These are phyloP conservation scores for Lepilemur septentrionalis DNA, from an alignment of 2,797 vertebrate genomes.

Conservation along the genomic window DNA sequence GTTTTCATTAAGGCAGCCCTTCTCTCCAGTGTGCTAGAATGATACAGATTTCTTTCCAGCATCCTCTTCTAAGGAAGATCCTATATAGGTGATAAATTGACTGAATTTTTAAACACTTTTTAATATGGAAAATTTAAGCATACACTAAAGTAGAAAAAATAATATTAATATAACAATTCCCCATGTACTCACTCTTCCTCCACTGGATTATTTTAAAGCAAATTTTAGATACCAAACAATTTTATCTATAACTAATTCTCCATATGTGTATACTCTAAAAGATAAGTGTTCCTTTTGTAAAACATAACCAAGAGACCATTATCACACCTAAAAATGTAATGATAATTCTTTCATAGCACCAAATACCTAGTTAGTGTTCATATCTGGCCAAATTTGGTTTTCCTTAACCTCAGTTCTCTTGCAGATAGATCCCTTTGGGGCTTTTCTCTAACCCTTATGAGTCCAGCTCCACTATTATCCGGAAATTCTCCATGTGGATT, in stretches of 20 bases:
- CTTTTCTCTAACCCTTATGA: background rate
- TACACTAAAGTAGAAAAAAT: slow-evolving; percentile 8
- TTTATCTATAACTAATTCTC: background rate
- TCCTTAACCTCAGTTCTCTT: background rate
- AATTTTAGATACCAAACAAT: background rate
- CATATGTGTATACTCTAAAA: background rate
- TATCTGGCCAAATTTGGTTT: background rate
- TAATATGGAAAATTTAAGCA: background rate
- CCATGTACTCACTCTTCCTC: background rate
- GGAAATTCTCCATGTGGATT: background rate
- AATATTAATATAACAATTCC: background rate
- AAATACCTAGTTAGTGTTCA: background rate
- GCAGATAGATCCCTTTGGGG: background rate
- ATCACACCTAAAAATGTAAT: background rate
- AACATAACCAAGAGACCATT: background rate
- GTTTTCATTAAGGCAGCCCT: background rate
- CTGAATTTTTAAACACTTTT: background rate
- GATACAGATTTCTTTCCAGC: background rate
- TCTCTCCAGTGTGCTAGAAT: background rate
- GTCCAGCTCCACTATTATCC: background rate
- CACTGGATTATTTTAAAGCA: background rate
- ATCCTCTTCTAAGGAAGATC: background rate
- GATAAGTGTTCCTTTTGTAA: background rate
- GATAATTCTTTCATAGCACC: background rate
- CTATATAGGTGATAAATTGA: background rate